A percentile compares a stretch with the other conserved stretches of the same genome.
Evolutionary conservation across 2,888 invertebrate genomes (phyloP).

Genomic region (Azorinus chamasolen): DNA sequence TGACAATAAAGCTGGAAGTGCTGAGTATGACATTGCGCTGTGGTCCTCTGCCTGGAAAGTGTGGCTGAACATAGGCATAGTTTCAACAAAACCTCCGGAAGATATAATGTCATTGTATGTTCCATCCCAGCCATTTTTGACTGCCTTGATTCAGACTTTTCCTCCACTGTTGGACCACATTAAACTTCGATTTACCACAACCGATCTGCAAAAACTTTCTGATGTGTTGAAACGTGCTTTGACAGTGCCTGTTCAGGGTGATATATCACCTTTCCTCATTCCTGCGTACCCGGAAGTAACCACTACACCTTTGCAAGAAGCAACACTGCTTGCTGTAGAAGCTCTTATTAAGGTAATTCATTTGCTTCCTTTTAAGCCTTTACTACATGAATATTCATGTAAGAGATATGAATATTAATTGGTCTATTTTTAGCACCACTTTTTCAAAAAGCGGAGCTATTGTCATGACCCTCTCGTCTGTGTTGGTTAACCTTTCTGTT

Average conservation of each 20-base stretch:
- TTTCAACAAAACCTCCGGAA: conserved; percentile 90
- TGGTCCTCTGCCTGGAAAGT: conserved; percentile 86
- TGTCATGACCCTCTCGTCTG: too few species aligned
- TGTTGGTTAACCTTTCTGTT: too few species aligned
- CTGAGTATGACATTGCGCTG: conserved; percentile 81
- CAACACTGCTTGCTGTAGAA: conserved; percentile 94
- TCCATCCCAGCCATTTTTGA: conserved; percentile 97
- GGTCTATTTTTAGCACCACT: too few species aligned
- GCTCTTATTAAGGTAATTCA: conserved; percentile 93
- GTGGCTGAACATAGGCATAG: conserved; percentile 95
- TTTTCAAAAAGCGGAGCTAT: too few species aligned
- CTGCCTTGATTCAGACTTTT: conserved; percentile 97
- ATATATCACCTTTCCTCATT: conserved; percentile 93
- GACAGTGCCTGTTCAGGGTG: conserved; percentile 93
- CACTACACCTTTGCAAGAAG: conserved; percentile 94
- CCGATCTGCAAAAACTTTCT: conserved; percentile 93
- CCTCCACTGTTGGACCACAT: conserved; percentile 97
- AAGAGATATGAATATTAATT: too few species aligned
- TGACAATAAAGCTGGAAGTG: conserved; percentile 46
- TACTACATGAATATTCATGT: too few species aligned
- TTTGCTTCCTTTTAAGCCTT: too few species aligned
- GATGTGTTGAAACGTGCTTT: conserved; percentile 92
- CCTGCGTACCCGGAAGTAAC: conserved; percentile 91
- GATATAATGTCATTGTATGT: conserved; percentile 89
- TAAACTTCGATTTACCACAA: conserved; percentile 89